Percentiles rank a stretch among this genome's conserved stretches.
These are phyloP conservation scores for Opisthograptis luteolata DNA, from an alignment of 2,888 invertebrate species.

Conservation along the genomic window DNA sequence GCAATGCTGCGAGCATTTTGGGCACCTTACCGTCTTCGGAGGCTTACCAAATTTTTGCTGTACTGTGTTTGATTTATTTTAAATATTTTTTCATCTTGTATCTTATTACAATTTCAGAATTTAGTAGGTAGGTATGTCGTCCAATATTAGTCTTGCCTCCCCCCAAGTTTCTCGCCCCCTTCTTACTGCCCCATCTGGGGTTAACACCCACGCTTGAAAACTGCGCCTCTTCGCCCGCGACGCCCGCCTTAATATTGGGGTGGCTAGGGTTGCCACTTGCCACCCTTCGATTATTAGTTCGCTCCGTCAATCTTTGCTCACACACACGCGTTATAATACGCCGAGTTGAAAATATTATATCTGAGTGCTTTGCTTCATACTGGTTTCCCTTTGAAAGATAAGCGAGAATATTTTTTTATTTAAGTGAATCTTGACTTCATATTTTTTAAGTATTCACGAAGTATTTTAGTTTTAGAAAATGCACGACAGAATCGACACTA, in stretches of 20 bases:
- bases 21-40: no score
- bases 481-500: no score
- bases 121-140: conserved; percentile 33
- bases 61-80: no score
- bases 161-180: conserved; percentile 50
- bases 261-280: conserved; percentile 37
- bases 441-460: no score
- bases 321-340: conserved; percentile 28
- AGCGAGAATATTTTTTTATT: neutral
- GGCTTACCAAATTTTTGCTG: no score
- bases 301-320: conserved; percentile 48
- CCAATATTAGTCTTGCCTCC: conserved; percentile 51
- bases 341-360: conserved; percentile 23
- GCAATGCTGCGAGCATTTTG: no score
- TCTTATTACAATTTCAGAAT: conserved; percentile 4
- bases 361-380: neutral
- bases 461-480: no score
- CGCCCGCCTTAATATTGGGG: conserved; percentile 51
- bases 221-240: conserved; percentile 48
- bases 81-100: no score
- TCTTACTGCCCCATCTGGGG: conserved; percentile 40
- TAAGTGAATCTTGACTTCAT: no score
- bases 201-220: conserved; percentile 41
- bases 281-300: conserved; percentile 55
- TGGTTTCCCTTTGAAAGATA: neutral